Conservation (phyloP, 2,888 invertebrate genomes). For the Oxytorus armatus region DNA sequence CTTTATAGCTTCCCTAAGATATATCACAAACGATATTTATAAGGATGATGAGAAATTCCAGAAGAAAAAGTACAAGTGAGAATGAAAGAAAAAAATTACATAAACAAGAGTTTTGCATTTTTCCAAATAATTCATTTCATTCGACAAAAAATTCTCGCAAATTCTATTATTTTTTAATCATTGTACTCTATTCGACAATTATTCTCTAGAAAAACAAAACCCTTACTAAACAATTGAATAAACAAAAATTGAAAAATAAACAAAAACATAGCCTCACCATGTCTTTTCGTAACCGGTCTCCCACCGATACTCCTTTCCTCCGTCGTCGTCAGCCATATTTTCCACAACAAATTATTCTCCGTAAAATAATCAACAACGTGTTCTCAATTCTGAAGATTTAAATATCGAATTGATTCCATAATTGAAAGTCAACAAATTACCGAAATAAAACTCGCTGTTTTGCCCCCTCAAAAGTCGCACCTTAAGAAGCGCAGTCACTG, state of each 20-base stretch:
- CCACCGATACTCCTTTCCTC: constrained; percentile 96
- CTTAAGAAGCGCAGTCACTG: no score
- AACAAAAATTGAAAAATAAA: no score
- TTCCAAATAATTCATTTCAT: no score
- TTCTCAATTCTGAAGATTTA: no score
- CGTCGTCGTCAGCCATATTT: constrained; percentile 90
- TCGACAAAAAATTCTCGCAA: no score
- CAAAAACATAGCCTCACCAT: constrained; percentile 86
- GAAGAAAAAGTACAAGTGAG: background rate
- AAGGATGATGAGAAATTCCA: background rate
- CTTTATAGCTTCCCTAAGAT: constrained; percentile 93
- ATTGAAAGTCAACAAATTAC: no score
- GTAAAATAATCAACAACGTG: no score
- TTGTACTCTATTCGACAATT: no score
- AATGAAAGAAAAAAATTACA: background rate
- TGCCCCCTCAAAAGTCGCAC: no score
- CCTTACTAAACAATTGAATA: constrained; percentile 11
- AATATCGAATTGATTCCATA: background rate
- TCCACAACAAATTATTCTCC: background rate
- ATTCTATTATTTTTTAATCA: no score
- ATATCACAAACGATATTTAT: background rate
- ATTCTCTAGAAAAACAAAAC: constrained; percentile 10
- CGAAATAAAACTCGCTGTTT: no score
- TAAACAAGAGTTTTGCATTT: no score
- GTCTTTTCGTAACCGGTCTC: constrained; percentile 98